phyloP scores from a whole-genome alignment of 2,797 vertebrate species.

The Vipera ursinii region DNA sequence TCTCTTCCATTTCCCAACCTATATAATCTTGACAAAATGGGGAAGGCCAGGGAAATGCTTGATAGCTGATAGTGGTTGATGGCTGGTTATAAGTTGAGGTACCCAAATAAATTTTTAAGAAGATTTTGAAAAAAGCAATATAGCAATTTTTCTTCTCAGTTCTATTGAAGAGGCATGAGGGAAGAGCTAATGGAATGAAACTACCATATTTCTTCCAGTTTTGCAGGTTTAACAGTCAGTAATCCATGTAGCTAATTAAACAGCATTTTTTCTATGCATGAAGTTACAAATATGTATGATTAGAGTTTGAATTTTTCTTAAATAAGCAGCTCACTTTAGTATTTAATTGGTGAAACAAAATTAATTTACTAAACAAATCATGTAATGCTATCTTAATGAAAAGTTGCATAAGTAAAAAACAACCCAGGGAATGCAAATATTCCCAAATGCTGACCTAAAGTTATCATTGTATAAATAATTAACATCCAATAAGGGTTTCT shows the following conservation, averaged over 20 bases:
- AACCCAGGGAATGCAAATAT: background rate
- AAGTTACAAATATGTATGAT: background rate
- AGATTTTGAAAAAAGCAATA: too few species aligned
- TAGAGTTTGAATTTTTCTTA: background rate
- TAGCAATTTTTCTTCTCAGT: background rate
- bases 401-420: slow-evolving; percentile 17
- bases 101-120: too few species aligned
- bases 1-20: too few species aligned
- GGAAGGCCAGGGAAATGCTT: too few species aligned
- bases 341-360: background rate
- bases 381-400: background rate
- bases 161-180: background rate
- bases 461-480: slow-evolving; percentile 33
- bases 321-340: background rate
- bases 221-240: background rate
- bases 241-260: background rate
- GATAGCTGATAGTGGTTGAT: too few species aligned
- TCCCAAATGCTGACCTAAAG: slow-evolving; percentile 17
- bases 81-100: too few species aligned
- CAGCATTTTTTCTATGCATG: background rate
- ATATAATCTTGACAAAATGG: too few species aligned
- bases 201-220: too few species aligned
- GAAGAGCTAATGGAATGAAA: too few species aligned
- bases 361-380: background rate
- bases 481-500: slow-evolving; percentile 25